phyloP scores from a whole-genome alignment of 2,113 vertebrate genomes.

The Nibea albiflora region DNA sequence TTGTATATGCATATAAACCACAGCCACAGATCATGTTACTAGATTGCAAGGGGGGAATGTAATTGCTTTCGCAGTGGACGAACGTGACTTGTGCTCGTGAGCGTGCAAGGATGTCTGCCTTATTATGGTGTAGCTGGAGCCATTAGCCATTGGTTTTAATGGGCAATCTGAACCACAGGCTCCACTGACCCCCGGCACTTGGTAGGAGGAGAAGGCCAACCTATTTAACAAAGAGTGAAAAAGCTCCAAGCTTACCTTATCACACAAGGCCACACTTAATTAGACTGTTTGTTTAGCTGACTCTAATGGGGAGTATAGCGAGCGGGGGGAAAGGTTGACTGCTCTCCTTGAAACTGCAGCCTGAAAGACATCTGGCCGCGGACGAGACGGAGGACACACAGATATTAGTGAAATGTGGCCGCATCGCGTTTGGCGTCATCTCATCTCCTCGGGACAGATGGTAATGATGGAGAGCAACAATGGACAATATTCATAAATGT shows the following conservation, averaged over 20 bases:
- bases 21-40: constrained; percentile 45
- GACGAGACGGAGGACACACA: constrained; percentile 42
- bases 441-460: constrained; percentile 49
- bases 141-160: constrained; percentile 77
- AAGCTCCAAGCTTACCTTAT: constrained; percentile 62
- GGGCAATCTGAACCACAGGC: constrained; percentile 61
- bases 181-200: constrained; percentile 59
- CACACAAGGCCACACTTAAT: constrained; percentile 75
- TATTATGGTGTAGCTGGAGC: constrained; percentile 61
- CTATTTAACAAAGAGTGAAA: constrained; percentile 69
- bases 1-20: constrained; percentile 32
- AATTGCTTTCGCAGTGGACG: constrained; percentile 72
- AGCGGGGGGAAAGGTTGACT: constrained; percentile 35
- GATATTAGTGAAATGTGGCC: constrained; percentile 34
- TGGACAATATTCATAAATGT: constrained; percentile 24
- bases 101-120: constrained; percentile 55
- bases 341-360: constrained; percentile 69
- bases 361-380: constrained; percentile 74
- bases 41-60: constrained; percentile 54
- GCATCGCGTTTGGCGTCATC: constrained; percentile 11
- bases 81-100: constrained; percentile 57
- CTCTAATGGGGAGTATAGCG: constrained; percentile 54
- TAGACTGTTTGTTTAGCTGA: constrained; percentile 76
- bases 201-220: constrained; percentile 60
- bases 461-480: constrained; percentile 37